Base-by-base conservation (phyloP, 2,113 vertebrate genomes). In the Salvelinus namaycush region DNA sequence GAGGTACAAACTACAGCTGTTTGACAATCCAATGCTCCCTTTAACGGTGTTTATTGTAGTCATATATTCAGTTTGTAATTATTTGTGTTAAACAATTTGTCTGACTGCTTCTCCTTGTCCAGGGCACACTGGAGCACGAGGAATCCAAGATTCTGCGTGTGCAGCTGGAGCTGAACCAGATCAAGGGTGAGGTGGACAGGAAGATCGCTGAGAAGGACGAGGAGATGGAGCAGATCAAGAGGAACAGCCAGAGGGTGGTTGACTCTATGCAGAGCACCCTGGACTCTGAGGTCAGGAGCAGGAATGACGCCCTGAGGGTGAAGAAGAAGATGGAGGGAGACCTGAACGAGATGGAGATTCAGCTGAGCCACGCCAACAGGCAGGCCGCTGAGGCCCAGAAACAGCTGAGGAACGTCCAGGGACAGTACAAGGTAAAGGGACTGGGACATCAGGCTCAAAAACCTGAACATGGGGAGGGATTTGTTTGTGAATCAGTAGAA, bases 311-410 rank as follows among this genome's bases (percentile, higher is more conserved):
- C 75, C 84, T 93, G 74, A 91, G 92, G 82, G 79, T 93, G 81
- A 93, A 94, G 87, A 94, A 93, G 92, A 93, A 94, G 88, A 94
- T 93, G 92, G 93, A 94, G 79, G 92, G 93, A 81, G 92, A 94
- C 72, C 88, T 93, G 80, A 93, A 93, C 67, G 92, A 94, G 87
- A 92, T 93, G 92, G 93, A 93, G 84, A 87, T 94, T 86, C 93
- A 94, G 89, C 78, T 91, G 22, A 93, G 89, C 68, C 94, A 95
- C 0, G 92, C 95, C 85, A 95, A 95, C 77, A 84, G 94, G 13
- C 87, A 88, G 70, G 92, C 92, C 13, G 12, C 93, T 2, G 93
- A 95, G 85, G 89, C 93, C 81, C 93, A 94, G 89, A 95, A 95
- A 74, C 94, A 95, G 76, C 83, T 95, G 68, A 95, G 94, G 71